Evolutionary conservation across 2,888 invertebrate genomes (phyloP), one percentile per base, ranked within the genome.

Genomic region (Epistrophella euchroma): DNA sequence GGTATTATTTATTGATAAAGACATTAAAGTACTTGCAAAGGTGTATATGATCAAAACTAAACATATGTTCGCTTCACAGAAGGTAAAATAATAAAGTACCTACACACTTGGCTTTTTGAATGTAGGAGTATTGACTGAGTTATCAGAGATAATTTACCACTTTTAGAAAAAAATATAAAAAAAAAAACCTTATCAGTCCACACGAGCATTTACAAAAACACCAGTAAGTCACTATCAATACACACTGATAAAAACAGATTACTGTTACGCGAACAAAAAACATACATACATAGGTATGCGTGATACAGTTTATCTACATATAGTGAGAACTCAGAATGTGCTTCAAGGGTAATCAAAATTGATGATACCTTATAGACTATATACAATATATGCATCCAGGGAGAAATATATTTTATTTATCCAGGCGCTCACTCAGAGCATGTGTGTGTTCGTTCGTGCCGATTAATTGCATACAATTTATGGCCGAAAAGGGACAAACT

Each of bases 401-500:
- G 56, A 52, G 50, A 68, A 68, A 68, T 22, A 68, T 15, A 68
- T 50, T 66, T 66, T 47, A 17, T 22, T 52, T 68, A 52, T 52
- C 37, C 25, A 50, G 4, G n/a, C 32, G 32, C 47, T n/a, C n/a
- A n/a, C n/a, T n/a, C n/a, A 47, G 47, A 17, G 64, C 13, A 19
- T 56, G 25, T 50, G 19, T 40, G 28, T 43, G 52, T 37, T 43
- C 37, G 35, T 55, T 50, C 62, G 66, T 47, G 68, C 62, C 56
- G 22, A 76, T 77, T 81, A 81, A 81, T 77, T 73, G 73, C 52
- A 28, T 52, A 37, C 68, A 68, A 68, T 68, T 68, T 68, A 68
- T 52, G 68, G 25, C 68, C 52, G 1, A 68, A 68, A 52, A 52
- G 50, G 66, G 68, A 52, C 50, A 22, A 52, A 66, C 45, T 32